Percentiles rank a stretch among this genome's conserved stretches.
phyloP scores from a whole-genome alignment of 2,797 vertebrate genomes.

The Limosa lapponica region DNA sequence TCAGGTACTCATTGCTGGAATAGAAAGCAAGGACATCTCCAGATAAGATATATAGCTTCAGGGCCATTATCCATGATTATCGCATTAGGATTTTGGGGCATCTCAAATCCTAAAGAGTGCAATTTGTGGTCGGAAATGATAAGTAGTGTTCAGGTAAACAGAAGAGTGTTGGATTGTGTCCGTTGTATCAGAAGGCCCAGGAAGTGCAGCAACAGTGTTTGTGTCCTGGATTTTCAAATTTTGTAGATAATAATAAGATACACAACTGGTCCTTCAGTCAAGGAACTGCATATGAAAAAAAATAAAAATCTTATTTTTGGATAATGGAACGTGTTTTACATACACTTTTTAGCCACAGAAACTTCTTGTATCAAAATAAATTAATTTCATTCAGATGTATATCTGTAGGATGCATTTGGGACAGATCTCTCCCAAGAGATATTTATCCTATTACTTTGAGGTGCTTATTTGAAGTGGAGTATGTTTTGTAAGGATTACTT shows the following conservation, averaged over 20 bases:
- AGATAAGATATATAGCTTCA: background rate
- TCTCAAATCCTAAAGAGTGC: background rate
- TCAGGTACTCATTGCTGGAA: background rate
- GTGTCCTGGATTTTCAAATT: background rate
- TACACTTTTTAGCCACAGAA: background rate
- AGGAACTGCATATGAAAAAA: background rate
- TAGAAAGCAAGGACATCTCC: background rate
- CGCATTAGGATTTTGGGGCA: background rate
- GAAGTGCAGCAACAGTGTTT: background rate
- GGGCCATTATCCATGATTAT: background rate
- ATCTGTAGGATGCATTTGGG: background rate
- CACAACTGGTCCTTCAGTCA: background rate
- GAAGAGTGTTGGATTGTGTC: background rate
- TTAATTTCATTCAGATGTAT: background rate
- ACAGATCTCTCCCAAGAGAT: background rate
- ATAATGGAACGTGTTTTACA: background rate
- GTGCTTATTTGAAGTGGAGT: background rate
- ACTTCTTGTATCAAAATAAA: background rate
- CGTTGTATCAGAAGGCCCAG: background rate
- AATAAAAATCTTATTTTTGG: background rate
- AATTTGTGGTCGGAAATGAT: rapidly evolving
- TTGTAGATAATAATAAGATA: background rate
- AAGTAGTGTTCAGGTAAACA: background rate
- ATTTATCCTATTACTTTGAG: background rate
- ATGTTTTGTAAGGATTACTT: background rate